Base-by-base conservation (phyloP, 1,140 invertebrate genomes). In the Gryon sp. region DNA sequence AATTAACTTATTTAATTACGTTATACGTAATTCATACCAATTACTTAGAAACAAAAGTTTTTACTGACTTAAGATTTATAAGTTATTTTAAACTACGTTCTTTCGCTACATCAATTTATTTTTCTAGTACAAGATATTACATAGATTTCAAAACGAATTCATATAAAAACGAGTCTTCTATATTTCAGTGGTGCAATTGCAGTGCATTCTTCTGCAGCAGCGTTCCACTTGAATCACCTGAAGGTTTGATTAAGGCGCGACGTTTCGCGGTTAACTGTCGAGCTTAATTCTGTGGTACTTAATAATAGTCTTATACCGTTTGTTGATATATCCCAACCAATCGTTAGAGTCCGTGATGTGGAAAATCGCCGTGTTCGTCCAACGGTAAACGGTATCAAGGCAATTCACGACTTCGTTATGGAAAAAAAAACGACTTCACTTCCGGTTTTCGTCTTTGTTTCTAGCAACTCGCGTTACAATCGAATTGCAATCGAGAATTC, bases 331-430 rank as follows among this genome's bases (percentile, higher is more conserved):
- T 50, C 20, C 22, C 19, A 16, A 6, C 26, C 52, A 43, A 63
- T 40, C 48, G 52, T 74, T 69, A 52, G 26, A 46, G 59, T 65
- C 55, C 41, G 69, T 78, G 65, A 74, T 72, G 75, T 70, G 66
- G 75, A 80, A 80, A 80, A 80, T 80, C 66, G 57, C 15, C 2
- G 38, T 60, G 52, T 62, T 76, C 65, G 65, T 6, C 24, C 26
- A 80, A 66, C 78, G 78, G 76, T 80, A 78, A 80, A 80, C 19
- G 24, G 41, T 59, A 72, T 72, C 65, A 66, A 74, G 43, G 46
- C 55, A 28, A 69, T 68, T 55, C 41, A 38, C 41, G 52, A 69
- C 28, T 63, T 50, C 19, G 24, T 18, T 32, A 32, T 40, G 20
- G 43, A 38, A 38, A 38, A 18, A 70, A 65, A 63, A 63, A 26